Conservation (phyloP, 2,113 vertebrate species). For the Lepus europaeus region DNA sequence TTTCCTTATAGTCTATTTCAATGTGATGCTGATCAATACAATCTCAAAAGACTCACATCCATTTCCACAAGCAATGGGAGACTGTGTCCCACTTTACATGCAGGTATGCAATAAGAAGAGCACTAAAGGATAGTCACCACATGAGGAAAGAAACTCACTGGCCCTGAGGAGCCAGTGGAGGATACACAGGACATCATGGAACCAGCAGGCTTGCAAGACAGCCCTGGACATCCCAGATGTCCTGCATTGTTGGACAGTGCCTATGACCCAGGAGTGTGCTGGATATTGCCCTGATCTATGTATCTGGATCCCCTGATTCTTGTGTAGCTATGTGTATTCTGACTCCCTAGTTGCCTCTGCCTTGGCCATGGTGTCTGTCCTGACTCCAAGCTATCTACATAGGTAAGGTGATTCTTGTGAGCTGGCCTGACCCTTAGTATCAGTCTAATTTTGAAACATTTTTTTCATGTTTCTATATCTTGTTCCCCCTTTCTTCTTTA, state of each 20-base stretch:
- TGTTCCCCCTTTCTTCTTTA: background rate
- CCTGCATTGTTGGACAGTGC: too few species aligned
- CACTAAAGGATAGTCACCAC: rapidly evolving
- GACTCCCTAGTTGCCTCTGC: background rate
- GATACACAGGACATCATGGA: too few species aligned
- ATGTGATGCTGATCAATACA: background rate
- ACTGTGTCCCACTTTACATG: background rate
- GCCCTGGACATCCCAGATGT: too few species aligned
- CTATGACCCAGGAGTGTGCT: background rate
- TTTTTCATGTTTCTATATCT: background rate
- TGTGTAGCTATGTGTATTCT: background rate
- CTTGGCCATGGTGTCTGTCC: background rate
- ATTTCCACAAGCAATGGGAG: background rate
- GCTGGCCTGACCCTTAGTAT: background rate
- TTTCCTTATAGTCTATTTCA: background rate
- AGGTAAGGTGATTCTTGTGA: background rate
- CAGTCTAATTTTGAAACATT: background rate
- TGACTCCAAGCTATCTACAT: background rate
- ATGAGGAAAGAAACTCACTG: too few species aligned
- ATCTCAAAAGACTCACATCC: background rate
- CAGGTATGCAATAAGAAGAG: background rate
- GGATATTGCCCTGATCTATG: background rate
- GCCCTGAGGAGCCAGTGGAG: too few species aligned
- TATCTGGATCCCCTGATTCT: background rate
- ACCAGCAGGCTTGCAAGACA: background rate